phyloP scores from a whole-genome alignment of 2,113 vertebrate genomes.

The Camelus dromedarius region DNA sequence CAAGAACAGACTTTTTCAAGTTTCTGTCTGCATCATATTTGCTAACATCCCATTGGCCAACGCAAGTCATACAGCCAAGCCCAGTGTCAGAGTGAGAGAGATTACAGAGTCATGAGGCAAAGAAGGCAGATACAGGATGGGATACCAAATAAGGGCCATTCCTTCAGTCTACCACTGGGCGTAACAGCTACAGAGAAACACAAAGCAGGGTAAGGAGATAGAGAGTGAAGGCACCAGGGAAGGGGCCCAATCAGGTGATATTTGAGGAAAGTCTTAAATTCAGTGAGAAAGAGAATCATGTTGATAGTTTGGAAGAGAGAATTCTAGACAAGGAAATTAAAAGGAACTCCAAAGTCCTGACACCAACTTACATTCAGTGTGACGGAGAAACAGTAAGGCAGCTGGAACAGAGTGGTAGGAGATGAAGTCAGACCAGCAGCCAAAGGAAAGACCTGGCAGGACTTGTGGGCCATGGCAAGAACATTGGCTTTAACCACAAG shows the following conservation, averaged over 20 bases:
- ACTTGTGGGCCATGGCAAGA: background rate
- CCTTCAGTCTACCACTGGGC: background rate
- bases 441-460: background rate
- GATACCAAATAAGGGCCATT: background rate
- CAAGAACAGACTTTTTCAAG: background rate
- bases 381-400: background rate
- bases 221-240: background rate
- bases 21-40: background rate
- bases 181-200: background rate
- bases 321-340: background rate
- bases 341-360: background rate
- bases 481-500: background rate
- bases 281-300: background rate
- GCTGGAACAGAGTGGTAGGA: background rate
- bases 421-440: background rate
- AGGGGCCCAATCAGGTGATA: background rate
- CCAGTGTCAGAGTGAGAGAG: background rate
- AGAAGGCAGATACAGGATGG: background rate
- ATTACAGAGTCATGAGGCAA: background rate
- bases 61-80: background rate
- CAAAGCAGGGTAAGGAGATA: background rate
- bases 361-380: background rate
- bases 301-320: background rate
- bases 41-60: background rate
- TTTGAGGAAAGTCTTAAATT: background rate